Evolutionary conservation across 2,113 vertebrate species (phyloP).

Genomic region (Leucoraja erinaceus): DNA sequence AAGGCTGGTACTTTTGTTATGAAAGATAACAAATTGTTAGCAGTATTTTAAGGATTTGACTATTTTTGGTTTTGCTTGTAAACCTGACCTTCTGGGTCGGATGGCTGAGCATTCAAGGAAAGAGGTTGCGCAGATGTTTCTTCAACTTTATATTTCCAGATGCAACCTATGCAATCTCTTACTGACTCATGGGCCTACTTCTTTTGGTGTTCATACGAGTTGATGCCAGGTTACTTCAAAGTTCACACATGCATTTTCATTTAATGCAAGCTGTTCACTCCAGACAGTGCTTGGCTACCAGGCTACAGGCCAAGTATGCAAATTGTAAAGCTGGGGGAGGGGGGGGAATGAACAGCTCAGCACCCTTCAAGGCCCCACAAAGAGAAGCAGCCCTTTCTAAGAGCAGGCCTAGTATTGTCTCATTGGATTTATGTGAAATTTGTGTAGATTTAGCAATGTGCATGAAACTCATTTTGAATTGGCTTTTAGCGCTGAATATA

Average conservation of each 20-base stretch:
- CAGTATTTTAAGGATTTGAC: not conserved
- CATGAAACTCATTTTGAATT: not conserved
- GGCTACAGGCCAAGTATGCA: conserved; percentile 8
- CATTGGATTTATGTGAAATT: not conserved
- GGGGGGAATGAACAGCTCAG: not conserved
- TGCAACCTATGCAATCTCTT: not conserved
- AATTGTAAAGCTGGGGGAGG: not conserved
- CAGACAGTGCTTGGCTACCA: not conserved
- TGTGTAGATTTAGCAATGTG: not conserved
- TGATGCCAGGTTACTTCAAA: not conserved
- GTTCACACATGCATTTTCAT: not conserved
- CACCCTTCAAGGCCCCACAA: not conserved
- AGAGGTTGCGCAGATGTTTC: not conserved
- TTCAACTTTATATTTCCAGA: not conserved
- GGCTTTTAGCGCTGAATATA: not conserved
- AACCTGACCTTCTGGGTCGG: not conserved
- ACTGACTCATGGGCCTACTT: not conserved
- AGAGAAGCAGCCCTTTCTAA: not conserved
- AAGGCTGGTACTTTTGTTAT: not conserved
- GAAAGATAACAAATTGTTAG: not conserved
- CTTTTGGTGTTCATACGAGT: not conserved
- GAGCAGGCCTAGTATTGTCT: not conserved
- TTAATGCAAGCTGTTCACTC: not conserved
- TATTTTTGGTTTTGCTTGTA: not conserved
- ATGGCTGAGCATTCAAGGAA: not conserved